Evolutionary conservation across 2,113 vertebrate genomes (phyloP), one percentile per base, ranked within the genome.

Genomic region (Callorhinus ursinus): DNA sequence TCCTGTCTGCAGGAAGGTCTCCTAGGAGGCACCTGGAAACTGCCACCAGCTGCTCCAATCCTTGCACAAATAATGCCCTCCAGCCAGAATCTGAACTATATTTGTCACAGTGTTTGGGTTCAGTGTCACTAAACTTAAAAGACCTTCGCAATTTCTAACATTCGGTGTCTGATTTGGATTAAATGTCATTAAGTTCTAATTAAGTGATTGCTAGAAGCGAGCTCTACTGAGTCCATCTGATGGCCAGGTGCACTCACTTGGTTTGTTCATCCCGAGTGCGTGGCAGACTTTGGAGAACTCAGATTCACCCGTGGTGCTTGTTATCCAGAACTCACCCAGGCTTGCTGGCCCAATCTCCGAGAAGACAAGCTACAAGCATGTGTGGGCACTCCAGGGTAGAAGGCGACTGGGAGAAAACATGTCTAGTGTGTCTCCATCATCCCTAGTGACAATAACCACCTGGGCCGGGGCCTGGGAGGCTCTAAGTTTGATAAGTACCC

Each of bases 101-200:
- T 96, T 96, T 96, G 13, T 96, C 39, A 90, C 53, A 85, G 71
- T 67, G 55, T 97, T 93, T 95, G 83, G 65, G 76, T 91, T 96
- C 86, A 55, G 57, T 84, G 57, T n/a, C 57, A n/a, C 72, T 97
- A 96, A 93, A 95, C 96, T 96, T 93, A 90, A 91, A 97, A 93
- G 85, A 82, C 65, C 88, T 93, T 65, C 95, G 69, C 61, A 67
- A 88, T 93, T 91, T 97, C 69, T 96, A 91, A 98, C 82, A 89
- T 33, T 18, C 13, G 71, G 55, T 87, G 39, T 97, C 93, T 96
- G 96, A 87, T 26, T 97, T 93, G 24, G 57, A 90, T 84, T 96
- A 88, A 59, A 94, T 97, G 74, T 72, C 88, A 90, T 88, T 98
- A 83, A 89, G 96, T 77, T 28, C 26, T 92, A 97, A 97, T 90